Evolutionary conservation across 2,113 vertebrate genomes (phyloP), one percentile per base, ranked within the genome.

Genomic region (Eptesicus fuscus): DNA sequence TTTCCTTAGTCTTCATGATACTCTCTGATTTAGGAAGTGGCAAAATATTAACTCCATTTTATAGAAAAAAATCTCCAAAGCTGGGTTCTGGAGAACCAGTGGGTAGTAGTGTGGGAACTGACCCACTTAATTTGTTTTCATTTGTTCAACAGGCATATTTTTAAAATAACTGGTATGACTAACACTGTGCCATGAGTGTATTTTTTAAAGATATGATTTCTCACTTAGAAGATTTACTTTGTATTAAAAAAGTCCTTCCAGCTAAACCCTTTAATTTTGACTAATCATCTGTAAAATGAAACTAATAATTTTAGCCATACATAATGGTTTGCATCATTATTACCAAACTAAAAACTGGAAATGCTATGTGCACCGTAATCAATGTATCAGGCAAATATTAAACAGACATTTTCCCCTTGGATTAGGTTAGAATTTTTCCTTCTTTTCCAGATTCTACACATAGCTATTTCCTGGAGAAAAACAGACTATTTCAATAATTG

Each of bases 381-480:
- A 47, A 4, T 79, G 25, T 67, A 67, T 88, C 25, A 85, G 69
- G 78, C 53, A 94, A 61, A 49, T 61, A 49, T 25, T 71, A 78
- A 74, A 47, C 16, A 70, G 35, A 51, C 17, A 76, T 44, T 74
- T 94, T 13, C 59, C 1, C 1, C 1, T 44, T 91, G 88, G 65
- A 37, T 93, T 87, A 93, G 61, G 51, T 91, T 95, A 83, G 82
- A 87, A 67, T 84, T 70, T 76, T 76, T 42, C 23, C 42, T 35
- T 95, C 59, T 49, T 91, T 93, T 82, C 32, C 3, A 69, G 80
- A 77, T 83, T 4, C 8, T 71, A 30, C 16, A 25, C 49, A 18
- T 4, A 80, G 32, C n/a, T 86, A 5, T 93, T 93, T 91, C 91
- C 91, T 93, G 42, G 49, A 93, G 79, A 93, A 92, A 95, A 95